These are phyloP conservation scores for Pelobates fuscus DNA, from an alignment of 2,113 vertebrate genomes.

Conservation along the genomic window DNA sequence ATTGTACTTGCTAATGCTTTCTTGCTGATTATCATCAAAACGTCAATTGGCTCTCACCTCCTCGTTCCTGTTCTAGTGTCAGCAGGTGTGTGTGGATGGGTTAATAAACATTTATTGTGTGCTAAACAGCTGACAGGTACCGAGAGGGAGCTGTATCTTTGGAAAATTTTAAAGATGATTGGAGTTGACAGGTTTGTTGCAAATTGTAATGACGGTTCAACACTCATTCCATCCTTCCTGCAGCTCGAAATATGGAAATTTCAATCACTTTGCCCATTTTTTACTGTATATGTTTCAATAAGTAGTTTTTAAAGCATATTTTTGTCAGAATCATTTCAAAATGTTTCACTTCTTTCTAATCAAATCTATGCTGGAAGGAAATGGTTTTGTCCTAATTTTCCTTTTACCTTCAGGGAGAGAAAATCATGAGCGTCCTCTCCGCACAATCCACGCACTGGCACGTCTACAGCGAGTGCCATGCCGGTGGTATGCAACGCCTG, in stretches of 20 bases:
- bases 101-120: constrained; percentile 28
- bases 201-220: constrained; percentile 36
- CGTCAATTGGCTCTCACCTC: too few species aligned
- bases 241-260: constrained; percentile 42
- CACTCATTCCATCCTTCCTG: constrained; percentile 18
- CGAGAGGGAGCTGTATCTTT: constrained; percentile 14
- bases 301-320: constrained; percentile 41
- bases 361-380: constrained; percentile 44
- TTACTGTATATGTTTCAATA: constrained; percentile 38
- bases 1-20: too few species aligned
- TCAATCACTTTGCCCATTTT: constrained; percentile 10
- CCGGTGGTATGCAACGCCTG: constrained; percentile 59
- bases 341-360: constrained; percentile 38
- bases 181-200: constrained; percentile 38
- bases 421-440: constrained; percentile 60
- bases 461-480: constrained; percentile 59
- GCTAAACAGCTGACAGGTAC: constrained; percentile 17
- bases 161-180: constrained; percentile 38
- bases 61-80: neutral
- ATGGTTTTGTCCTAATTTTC: constrained; percentile 55
- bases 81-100: constrained; percentile 4
- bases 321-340: constrained; percentile 33
- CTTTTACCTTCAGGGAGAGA: constrained; percentile 57
- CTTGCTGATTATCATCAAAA: too few species aligned
- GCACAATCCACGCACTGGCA: constrained; percentile 59